A percentile compares a stretch with the other conserved stretches of the same genome.
These are phyloP conservation scores for Ichneumoninae sp. DNA, from an alignment of 2,888 invertebrate species.

Conservation along the genomic window DNA sequence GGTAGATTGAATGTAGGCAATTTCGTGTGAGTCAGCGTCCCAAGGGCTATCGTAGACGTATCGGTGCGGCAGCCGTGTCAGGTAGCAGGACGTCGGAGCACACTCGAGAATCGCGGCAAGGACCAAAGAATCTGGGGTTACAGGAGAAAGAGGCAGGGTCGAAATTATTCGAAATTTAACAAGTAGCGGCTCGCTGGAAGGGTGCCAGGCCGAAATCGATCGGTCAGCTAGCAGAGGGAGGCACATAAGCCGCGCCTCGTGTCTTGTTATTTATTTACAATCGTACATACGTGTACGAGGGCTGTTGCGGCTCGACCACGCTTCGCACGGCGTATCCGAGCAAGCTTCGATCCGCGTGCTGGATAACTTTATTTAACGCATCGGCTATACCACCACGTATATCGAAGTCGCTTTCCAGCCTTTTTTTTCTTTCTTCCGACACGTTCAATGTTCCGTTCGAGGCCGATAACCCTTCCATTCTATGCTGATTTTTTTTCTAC, in stretches of 20 bases:
- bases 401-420: neutral
- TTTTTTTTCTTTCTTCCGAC: neutral
- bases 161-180: conserved; percentile 72
- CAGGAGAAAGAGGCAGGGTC: conserved; percentile 10
- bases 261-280: conserved; percentile 78
- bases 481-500: neutral
- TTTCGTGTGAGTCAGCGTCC: conserved; percentile 8
- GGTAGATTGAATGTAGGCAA: conserved; percentile 1
- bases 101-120: conserved; percentile 23
- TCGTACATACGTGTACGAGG: conserved; percentile 68
- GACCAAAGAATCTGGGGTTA: conserved; percentile 13
- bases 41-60: neutral
- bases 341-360: conserved; percentile 53
- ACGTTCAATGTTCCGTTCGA: conserved; percentile 8
- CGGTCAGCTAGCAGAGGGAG: conserved; percentile 62
- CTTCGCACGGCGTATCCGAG: conserved; percentile 12
- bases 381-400: conserved; percentile 15
- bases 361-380: conserved; percentile 60
- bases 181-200: conserved; percentile 71
- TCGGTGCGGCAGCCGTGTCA: neutral
- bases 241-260: conserved; percentile 69
- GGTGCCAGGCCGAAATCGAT: conserved; percentile 76
- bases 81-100: conserved; percentile 11
- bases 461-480: neutral
- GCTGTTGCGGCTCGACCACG: conserved; percentile 50